These are phyloP conservation scores for Ctenodactylus gundi DNA, from an alignment of 2,113 vertebrate genomes.

Conservation along the genomic window DNA sequence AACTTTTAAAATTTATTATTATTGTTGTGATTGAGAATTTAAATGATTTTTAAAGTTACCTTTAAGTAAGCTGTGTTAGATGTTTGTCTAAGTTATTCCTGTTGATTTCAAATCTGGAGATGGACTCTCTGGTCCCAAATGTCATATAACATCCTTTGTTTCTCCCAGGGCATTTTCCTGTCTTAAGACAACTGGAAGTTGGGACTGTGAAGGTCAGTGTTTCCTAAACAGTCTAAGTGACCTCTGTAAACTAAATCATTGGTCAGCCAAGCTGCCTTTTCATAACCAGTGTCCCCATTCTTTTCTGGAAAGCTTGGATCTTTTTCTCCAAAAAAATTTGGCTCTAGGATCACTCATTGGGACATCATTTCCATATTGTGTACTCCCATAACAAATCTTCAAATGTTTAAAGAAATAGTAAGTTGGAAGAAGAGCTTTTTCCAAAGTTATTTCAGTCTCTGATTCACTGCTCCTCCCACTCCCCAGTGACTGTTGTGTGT, in stretches of 20 bases:
- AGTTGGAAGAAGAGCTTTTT: neutral
- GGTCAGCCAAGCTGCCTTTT: neutral
- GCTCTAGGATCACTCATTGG: neutral
- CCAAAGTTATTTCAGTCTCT: neutral
- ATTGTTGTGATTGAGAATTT: neutral
- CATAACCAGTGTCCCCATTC: neutral
- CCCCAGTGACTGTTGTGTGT: neutral
- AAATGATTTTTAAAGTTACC: conserved; percentile 37
- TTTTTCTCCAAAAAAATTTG: conserved; percentile 36
- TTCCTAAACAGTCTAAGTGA: neutral
- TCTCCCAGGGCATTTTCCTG: neutral
- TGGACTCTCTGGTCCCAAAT: neutral
- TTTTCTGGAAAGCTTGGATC: neutral
- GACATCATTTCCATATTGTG: conserved; percentile 20
- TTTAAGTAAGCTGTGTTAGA: conserved; percentile 31
- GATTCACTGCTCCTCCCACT: neutral
- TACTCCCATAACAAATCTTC: neutral
- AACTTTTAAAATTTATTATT: conserved; percentile 22
- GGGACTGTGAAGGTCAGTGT: neutral
- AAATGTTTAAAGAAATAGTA: conserved; percentile 1
- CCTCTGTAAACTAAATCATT: neutral
- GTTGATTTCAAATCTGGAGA: conserved; percentile 14
- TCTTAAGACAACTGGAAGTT: neutral
- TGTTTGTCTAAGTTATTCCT: conserved; percentile 6
- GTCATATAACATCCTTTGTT: neutral